phyloP scores from a whole-genome alignment of 2,888 invertebrate genomes.

The Drosophila paracracens region DNA sequence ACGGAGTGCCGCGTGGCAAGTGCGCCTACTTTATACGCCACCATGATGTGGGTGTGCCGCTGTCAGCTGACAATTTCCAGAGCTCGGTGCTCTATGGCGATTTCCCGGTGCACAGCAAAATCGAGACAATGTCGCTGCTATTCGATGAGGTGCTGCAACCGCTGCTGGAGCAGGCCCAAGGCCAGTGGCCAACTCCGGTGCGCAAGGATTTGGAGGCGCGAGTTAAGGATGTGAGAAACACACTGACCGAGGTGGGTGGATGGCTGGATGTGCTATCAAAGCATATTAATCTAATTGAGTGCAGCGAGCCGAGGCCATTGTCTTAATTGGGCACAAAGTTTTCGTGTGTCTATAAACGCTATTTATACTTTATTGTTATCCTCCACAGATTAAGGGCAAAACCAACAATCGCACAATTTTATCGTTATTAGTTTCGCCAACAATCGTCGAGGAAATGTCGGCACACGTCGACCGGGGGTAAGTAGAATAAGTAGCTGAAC shows the following conservation, averaged over 20 bases:
- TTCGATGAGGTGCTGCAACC: conserved; percentile 91
- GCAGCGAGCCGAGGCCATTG: conserved; percentile 58
- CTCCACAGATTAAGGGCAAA: conserved; percentile 88
- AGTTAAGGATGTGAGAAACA: conserved; percentile 87
- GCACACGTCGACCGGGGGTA: conserved; percentile 85
- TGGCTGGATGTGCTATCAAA: conserved; percentile 43
- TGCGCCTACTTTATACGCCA: conserved; percentile 86
- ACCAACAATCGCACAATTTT: conserved; percentile 94
- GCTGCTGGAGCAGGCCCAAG: conserved; percentile 89
- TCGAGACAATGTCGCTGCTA: conserved; percentile 89
- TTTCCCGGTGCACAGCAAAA: conserved; percentile 88
- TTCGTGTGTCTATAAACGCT: conserved; percentile 69
- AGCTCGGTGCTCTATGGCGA: conserved; percentile 89
- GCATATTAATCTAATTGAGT: conserved; percentile 78
- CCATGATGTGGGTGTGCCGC: conserved; percentile 48
- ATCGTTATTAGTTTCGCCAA: conserved; percentile 93
- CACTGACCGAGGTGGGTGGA: conserved; percentile 80
- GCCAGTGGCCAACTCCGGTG: conserved; percentile 90
- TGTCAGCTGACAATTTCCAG: conserved; percentile 83
- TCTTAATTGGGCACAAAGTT: conserved; percentile 80
- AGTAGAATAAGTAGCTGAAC: conserved; percentile 46
- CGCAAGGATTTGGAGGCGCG: conserved; percentile 90
- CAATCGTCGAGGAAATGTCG: conserved; percentile 88
- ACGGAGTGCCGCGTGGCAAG: conserved; percentile 84
- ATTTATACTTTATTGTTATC: conserved; percentile 79